Conservation (phyloP, 2,888 invertebrate species). For the Morinoia aosen region DNA sequence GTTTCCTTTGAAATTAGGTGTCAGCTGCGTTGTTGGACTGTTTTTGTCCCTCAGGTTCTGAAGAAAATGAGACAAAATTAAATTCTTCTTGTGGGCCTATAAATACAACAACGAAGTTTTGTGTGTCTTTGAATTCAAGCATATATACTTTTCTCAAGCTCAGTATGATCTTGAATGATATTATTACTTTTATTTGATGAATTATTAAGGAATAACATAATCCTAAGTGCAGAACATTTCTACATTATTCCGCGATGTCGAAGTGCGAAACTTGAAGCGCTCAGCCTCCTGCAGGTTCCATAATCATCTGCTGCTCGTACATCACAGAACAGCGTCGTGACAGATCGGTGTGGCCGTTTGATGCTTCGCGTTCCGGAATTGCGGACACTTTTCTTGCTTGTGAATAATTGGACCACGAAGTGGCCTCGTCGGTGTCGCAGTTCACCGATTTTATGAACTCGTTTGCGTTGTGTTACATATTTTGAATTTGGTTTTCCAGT, state of each 20-base stretch:
- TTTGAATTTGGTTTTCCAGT: too few species aligned
- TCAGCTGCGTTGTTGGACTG: not conserved
- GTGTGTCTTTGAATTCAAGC: not conserved
- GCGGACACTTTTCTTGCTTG: not conserved
- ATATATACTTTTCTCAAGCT: not conserved
- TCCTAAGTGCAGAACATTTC: not conserved
- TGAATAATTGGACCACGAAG: not conserved
- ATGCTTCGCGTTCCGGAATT: not conserved
- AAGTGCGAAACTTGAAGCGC: not conserved
- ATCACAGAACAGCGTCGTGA: not conserved
- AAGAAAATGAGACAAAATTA: not conserved
- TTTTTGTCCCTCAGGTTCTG: not conserved
- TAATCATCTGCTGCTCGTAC: not conserved
- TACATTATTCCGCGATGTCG: not conserved
- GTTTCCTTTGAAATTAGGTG: not conserved
- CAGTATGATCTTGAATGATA: too few species aligned
- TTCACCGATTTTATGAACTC: too few species aligned
- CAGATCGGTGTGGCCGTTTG: not conserved
- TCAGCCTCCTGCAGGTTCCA: not conserved
- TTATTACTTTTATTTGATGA: not conserved
- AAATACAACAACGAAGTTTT: not conserved
- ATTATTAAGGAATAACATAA: not conserved
- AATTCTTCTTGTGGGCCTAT: not conserved
- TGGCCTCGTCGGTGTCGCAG: not conserved
- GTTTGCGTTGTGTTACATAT: too few species aligned